Percentiles rank a stretch among this genome's conserved stretches.
Evolutionary conservation across 1,140 invertebrate genomes (phyloP).

Genomic region (Camponotus vicinus): DNA sequence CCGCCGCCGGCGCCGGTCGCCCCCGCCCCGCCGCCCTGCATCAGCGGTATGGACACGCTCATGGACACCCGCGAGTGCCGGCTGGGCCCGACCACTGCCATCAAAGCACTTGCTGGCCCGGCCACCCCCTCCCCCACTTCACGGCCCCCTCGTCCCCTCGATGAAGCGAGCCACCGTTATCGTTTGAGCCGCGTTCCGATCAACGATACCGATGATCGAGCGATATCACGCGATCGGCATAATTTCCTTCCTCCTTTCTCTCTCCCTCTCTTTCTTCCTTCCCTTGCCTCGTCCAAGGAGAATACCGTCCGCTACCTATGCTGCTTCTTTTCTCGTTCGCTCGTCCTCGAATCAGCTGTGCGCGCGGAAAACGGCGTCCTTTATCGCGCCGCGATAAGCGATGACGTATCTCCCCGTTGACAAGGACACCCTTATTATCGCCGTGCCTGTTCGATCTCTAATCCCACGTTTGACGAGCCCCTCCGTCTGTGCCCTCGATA

Average conservation of each 20-base stretch:
- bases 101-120: slow-evolving; percentile 83
- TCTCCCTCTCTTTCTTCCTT: neutral
- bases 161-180: slow-evolving; percentile 48
- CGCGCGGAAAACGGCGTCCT: slow-evolving; percentile 46
- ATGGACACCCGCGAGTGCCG: slow-evolving; percentile 93
- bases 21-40: slow-evolving; percentile 85
- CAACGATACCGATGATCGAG: neutral
- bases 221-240: slow-evolving; percentile 30
- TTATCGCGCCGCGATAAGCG: slow-evolving; percentile 44
- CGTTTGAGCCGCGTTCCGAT: slow-evolving; percentile 19
- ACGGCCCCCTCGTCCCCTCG: slow-evolving; percentile 53
- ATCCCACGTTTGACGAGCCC: neutral
- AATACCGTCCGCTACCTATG: too few species aligned
- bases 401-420: neutral
- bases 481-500: neutral
- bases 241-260: neutral
- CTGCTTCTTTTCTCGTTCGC: neutral
- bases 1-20: slow-evolving; percentile 75
- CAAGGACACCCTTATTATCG: neutral
- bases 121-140: slow-evolving; percentile 19
- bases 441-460: neutral
- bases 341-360: neutral
- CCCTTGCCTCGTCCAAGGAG: neutral
- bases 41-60: slow-evolving; percentile 91
- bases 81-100: slow-evolving; percentile 93